Evolutionary conservation across 2,888 invertebrate genomes (phyloP).

Genomic region (Cheilosia scutellata): DNA sequence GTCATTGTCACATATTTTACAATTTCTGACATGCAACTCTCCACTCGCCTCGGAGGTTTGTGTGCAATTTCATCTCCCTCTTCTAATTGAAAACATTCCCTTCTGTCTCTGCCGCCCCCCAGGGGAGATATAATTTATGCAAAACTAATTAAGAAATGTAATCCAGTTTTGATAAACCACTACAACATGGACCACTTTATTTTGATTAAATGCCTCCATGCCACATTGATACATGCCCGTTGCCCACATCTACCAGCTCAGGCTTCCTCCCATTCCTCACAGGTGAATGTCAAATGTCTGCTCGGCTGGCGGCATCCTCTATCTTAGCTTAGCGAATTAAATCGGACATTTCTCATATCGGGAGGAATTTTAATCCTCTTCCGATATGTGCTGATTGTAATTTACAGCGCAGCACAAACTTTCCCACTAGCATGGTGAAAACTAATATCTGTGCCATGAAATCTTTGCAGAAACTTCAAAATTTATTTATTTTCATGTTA

Average conservation of each 20-base stretch:
- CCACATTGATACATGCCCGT: too few relatives aligned
- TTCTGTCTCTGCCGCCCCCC: neutral
- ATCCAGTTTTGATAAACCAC: constrained; percentile 47
- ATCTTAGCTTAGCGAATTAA: constrained; percentile 23
- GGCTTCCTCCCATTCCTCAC: neutral
- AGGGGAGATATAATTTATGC: constrained; percentile 1
- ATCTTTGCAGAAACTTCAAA: neutral
- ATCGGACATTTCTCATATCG: constrained; percentile 27
- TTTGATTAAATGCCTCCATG: constrained; percentile 31
- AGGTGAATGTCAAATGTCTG: constrained; percentile 10
- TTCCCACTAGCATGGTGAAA: neutral
- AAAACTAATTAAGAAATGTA: constrained; percentile 41
- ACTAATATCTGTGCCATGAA: neutral
- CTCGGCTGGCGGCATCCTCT: neutral
- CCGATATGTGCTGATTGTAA: neutral
- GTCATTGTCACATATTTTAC: constrained; percentile 28
- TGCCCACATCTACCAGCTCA: neutral
- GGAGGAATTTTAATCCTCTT: constrained; percentile 32
- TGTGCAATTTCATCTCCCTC: neutral
- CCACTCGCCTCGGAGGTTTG: neutral
- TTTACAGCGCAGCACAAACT: neutral
- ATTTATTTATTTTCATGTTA: constrained; percentile 22
- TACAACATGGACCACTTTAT: constrained; percentile 18
- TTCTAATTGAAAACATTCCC: constrained; percentile 40
- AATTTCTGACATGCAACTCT: constrained; percentile 27